These are phyloP conservation scores for Tanypteryx hageni DNA, from an alignment of 2,888 invertebrate species.

Conservation along the genomic window DNA sequence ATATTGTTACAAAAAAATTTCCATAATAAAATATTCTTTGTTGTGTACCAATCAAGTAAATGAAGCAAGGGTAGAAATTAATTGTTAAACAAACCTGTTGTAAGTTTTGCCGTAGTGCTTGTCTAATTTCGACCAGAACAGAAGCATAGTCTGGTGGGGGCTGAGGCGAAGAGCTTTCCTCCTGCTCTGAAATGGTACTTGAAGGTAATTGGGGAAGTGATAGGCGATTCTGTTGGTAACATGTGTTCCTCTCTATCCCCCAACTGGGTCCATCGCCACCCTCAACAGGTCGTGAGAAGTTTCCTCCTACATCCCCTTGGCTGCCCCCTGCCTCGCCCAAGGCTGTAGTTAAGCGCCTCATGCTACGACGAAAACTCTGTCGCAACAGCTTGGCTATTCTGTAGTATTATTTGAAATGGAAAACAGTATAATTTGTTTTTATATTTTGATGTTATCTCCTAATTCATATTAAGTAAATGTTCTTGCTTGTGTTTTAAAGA, in stretches of 20 bases:
- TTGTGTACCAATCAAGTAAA: too few species aligned
- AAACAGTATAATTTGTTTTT: too few species aligned
- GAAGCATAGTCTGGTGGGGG: slow-evolving; percentile 82
- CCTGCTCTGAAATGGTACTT: not conserved
- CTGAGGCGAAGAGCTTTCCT: slow-evolving; percentile 71
- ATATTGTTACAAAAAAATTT: too few species aligned
- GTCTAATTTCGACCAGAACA: slow-evolving; percentile 81
- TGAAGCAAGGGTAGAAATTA: not conserved
- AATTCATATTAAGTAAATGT: too few species aligned
- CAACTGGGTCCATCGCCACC: slow-evolving; percentile 71
- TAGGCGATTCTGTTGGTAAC: slow-evolving; percentile 38
- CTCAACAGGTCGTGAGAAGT: slow-evolving; percentile 71
- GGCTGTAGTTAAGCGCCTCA: slow-evolving; percentile 81
- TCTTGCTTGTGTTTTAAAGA: too few species aligned
- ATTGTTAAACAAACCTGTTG: not conserved
- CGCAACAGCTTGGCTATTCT: slow-evolving; percentile 85
- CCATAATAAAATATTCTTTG: too few species aligned
- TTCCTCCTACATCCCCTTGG: slow-evolving; percentile 47
- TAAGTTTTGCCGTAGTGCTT: slow-evolving; percentile 69
- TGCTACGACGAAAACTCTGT: slow-evolving; percentile 87
- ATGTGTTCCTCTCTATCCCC: not conserved
- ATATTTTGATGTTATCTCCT: too few species aligned
- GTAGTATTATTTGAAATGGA: slow-evolving; percentile 61
- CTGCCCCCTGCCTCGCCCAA: slow-evolving; percentile 72
- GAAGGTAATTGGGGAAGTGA: not conserved